These are phyloP conservation scores for Glossosoma conforme DNA, from an alignment of 1,140 invertebrate species.

Conservation along the genomic window DNA sequence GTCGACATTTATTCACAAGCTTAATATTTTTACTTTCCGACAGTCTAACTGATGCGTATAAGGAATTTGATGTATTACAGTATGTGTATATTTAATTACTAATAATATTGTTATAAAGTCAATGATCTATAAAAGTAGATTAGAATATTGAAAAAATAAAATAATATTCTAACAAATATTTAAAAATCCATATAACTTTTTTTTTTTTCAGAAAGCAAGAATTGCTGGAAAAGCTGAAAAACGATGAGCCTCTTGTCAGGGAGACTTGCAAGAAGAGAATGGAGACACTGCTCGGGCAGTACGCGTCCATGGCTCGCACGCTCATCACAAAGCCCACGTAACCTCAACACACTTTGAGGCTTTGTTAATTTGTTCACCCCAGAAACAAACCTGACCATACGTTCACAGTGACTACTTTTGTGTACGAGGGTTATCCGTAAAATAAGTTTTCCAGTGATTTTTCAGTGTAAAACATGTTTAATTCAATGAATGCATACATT, in stretches of 20 bases:
- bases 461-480: no score
- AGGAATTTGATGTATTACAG: neutral
- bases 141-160: neutral
- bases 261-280: constrained; percentile 8
- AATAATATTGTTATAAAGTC: neutral
- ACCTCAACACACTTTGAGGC: no score
- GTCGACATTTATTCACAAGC: no score
- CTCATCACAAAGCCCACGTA: no score
- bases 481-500: no score
- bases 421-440: no score
- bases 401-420: no score
- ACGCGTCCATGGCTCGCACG: neutral
- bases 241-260: constrained; percentile 6
- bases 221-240: constrained; percentile 14
- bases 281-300: neutral
- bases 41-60: neutral
- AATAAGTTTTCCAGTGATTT: no score
- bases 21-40: no score
- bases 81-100: neutral
- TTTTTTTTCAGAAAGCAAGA: constrained; percentile 14
- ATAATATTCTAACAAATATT: no score
- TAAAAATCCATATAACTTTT: constrained; percentile 5
- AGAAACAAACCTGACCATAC: no score
- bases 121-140: neutral
- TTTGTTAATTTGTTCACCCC: no score